Conservation (phyloP, 2,797 vertebrate species). For the Cyclura pinguis region DNA sequence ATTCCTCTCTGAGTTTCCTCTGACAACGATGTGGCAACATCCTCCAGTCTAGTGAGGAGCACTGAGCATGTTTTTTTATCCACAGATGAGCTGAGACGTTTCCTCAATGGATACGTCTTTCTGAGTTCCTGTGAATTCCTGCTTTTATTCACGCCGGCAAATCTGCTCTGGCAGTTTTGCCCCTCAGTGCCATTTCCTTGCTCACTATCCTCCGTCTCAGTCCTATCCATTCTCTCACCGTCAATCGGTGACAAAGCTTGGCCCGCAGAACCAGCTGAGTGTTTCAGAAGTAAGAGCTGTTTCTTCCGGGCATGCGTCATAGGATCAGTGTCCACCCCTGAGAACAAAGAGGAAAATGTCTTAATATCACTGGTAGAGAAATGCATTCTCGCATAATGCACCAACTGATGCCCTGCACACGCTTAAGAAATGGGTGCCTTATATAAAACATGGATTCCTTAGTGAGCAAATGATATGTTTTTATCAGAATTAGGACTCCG, state of each 20-base stretch:
- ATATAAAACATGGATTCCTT: conserved; percentile 1
- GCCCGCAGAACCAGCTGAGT: conserved; percentile 75
- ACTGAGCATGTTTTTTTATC: conserved; percentile 92
- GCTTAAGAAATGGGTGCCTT: conserved; percentile 47
- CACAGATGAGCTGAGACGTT: conserved; percentile 79
- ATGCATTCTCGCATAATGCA: conserved; percentile 40
- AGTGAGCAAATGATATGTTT: conserved; percentile 40
- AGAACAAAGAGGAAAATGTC: conserved; percentile 57
- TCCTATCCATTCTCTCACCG: conserved; percentile 78
- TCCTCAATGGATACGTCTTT: conserved; percentile 90
- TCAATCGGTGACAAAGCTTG: conserved; percentile 70
- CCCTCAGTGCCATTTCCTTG: conserved; percentile 68
- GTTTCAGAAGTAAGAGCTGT: conserved; percentile 79
- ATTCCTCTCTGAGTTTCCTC: conserved; percentile 71
- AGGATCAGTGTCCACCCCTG: conserved; percentile 78
- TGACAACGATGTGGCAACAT: conserved; percentile 79
- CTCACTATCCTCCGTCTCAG: conserved; percentile 60
- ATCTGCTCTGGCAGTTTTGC: conserved; percentile 57
- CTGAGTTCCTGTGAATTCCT: conserved; percentile 71
- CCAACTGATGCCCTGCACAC: conserved; percentile 40
- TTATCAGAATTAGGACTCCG: conserved; percentile 59
- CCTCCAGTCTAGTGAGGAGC: conserved; percentile 92
- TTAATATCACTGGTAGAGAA: conserved; percentile 59
- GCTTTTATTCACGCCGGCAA: conserved; percentile 58
- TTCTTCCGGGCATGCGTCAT: conserved; percentile 85